These are phyloP conservation scores for Drosophila ohnishii DNA, from an alignment of 1,140 invertebrate species.

Conservation along the genomic window DNA sequence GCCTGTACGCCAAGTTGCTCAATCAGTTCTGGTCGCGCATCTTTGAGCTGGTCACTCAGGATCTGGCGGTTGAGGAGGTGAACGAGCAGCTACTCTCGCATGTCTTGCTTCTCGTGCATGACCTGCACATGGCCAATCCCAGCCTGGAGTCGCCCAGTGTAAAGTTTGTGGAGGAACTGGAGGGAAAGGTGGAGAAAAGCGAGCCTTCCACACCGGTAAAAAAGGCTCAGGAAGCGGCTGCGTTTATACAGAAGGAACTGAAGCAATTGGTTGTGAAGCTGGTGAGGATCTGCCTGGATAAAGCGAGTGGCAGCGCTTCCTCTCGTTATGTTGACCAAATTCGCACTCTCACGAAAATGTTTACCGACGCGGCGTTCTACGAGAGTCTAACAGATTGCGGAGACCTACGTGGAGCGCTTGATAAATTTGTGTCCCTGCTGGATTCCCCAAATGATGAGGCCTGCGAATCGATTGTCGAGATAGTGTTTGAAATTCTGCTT, in stretches of 20 bases:
- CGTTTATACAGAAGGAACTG: conserved; percentile 82
- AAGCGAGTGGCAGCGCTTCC: conserved; percentile 41
- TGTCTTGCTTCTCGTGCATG: conserved; percentile 65
- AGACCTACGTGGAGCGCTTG: conserved; percentile 83
- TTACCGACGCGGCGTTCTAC: conserved; percentile 64
- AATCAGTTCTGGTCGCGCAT: conserved; percentile 85
- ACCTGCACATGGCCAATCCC: conserved; percentile 71
- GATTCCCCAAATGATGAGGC: conserved; percentile 74
- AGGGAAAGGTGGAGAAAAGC: conserved; percentile 4
- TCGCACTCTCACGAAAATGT: conserved; percentile 64
- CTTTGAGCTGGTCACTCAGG: conserved; percentile 80
- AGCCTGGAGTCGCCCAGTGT: conserved; percentile 63
- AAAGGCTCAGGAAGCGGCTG: conserved; percentile 52
- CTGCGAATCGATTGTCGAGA: conserved; percentile 84
- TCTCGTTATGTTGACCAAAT: conserved; percentile 61
- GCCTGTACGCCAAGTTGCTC: conserved; percentile 83
- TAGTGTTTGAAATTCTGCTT: conserved; percentile 86
- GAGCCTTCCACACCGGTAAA: conserved; percentile 51
- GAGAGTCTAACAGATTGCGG: conserved; percentile 51
- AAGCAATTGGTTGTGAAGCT: conserved; percentile 84
- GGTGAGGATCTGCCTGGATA: conserved; percentile 83
- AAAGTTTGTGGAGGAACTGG: conserved; percentile 54
- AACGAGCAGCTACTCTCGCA: conserved; percentile 58
- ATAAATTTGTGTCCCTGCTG: conserved; percentile 84
- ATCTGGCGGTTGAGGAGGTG: conserved; percentile 58